Base-by-base conservation (phyloP, 2,797 vertebrate species). In the Rhynchonycteris naso region DNA sequence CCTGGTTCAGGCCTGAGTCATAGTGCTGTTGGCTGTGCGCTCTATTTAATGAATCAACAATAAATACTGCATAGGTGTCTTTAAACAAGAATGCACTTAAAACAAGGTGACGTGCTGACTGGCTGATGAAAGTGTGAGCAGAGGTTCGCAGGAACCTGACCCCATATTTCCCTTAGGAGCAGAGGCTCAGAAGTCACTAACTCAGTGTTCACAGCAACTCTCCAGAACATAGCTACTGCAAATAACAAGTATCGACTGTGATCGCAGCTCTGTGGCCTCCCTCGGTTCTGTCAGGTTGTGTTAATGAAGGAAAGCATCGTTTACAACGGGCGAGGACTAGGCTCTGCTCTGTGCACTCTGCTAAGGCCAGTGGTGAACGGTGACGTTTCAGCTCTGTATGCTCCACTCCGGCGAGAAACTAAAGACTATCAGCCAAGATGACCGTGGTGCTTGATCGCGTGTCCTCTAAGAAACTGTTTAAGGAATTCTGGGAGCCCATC, bases 261-360 rank as follows among this genome's bases (percentile, higher is more conserved):
- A 3, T 0, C 11, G 8, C 26, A 33, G n/a, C 13, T 58, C n/a
- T 16, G 2, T 1, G 1, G 50, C 21, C 18, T 47, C 30, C 18
- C 54, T 54, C 0, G 2, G 75, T n/a, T 80, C 58, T 35, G 47
- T 43, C 5, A 15, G 33, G 76, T 15, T 38, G 12, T 9, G 4
- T 72, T 30, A 54, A 65, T 0, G 3, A 43, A 12, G 11, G 6
- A 52, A 43, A 50, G 33, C 18, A 21, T 74, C 61, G 0, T 21
- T 56, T 21, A 80, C 76, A 72, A 19, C 2, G 5, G 50, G 58
- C 19, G 26, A 19, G 47, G 15, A 8, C 7, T 2, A 15, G 4
- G 21, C 43, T 82, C 33, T 24, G 1, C 11, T 80, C 79, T 12
- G 3, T 1, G 2, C 26, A 13, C n/a, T 83, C 12, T 43, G 26